phyloP scores from a whole-genome alignment of 2,797 vertebrate genomes.

The Xenopus petersii region DNA sequence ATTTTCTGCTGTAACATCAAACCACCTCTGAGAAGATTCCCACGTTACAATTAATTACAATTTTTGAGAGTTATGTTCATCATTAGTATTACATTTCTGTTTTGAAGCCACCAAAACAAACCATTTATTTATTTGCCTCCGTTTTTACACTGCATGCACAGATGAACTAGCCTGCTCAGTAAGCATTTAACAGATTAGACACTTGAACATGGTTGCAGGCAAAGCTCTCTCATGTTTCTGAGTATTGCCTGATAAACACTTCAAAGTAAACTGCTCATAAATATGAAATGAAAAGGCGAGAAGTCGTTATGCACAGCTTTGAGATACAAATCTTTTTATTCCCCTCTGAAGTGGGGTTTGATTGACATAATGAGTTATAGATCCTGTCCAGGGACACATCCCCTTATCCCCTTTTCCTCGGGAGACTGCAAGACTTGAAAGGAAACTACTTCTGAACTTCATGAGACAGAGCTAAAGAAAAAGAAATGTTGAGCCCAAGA shows the following conservation, averaged over 20 bases:
- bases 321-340: slow-evolving; percentile 84
- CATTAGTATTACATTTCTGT: slow-evolving; percentile 67
- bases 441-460: slow-evolving; percentile 76
- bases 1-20: slow-evolving; percentile 52
- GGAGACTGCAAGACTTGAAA: slow-evolving; percentile 76
- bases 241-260: slow-evolving; percentile 82
- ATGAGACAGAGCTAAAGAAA: slow-evolving; percentile 65
- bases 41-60: slow-evolving; percentile 61
- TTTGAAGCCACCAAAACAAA: slow-evolving; percentile 67
- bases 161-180: slow-evolving; percentile 72
- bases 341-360: slow-evolving; percentile 78
- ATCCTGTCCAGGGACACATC: slow-evolving; percentile 74
- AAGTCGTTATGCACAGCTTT: slow-evolving; percentile 76
- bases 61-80: slow-evolving; percentile 70
- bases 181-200: slow-evolving; percentile 76
- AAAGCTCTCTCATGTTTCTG: slow-evolving; percentile 77
- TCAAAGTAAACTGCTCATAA: slow-evolving; percentile 82
- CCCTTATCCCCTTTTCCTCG: slow-evolving; percentile 74
- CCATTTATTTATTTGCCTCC: slow-evolving; percentile 66
- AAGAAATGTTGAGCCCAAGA: slow-evolving; percentile 63
- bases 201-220: slow-evolving; percentile 74
- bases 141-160: slow-evolving; percentile 69
- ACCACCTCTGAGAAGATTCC: slow-evolving; percentile 60
- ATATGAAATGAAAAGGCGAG: slow-evolving; percentile 80
- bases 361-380: slow-evolving; percentile 82